Evolutionary conservation across 2,113 vertebrate species (phyloP).

Genomic region (Terrapene triunguis): DNA sequence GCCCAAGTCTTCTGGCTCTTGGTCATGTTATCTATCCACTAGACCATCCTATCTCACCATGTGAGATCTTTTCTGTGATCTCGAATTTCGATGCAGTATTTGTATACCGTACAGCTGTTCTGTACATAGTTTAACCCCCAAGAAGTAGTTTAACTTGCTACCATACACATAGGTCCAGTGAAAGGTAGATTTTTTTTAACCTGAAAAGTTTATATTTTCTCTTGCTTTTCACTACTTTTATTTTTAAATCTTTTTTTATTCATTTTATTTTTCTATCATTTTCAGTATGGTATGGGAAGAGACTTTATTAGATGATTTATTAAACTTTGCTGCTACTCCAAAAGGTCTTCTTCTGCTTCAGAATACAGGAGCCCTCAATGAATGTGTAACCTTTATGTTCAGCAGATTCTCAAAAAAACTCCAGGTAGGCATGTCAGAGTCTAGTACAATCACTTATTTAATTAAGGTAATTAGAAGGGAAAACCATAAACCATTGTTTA

Average conservation of each 20-base stretch:
- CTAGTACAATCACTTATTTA: slow-evolving; percentile 12
- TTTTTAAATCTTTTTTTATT: neutral
- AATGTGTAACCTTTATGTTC: slow-evolving; percentile 93
- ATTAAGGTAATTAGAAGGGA: neutral
- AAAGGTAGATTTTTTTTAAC: neutral
- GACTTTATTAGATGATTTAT: slow-evolving; percentile 91
- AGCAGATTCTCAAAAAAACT: slow-evolving; percentile 89
- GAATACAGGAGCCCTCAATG: slow-evolving; percentile 88
- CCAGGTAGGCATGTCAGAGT: slow-evolving; percentile 82
- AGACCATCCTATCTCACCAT: neutral
- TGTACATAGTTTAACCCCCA: neutral
- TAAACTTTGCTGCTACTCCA: slow-evolving; percentile 93
- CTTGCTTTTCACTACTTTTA: neutral
- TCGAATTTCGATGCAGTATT: neutral
- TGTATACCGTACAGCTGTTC: neutral
- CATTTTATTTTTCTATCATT: slow-evolving; percentile 25
- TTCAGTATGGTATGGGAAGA: slow-evolving; percentile 92
- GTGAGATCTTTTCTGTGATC: neutral
- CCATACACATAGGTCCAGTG: accelerated
- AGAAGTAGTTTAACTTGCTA: neutral
- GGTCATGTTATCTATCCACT: neutral
- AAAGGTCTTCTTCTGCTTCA: slow-evolving; percentile 93
- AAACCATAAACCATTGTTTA: neutral
- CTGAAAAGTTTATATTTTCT: neutral
- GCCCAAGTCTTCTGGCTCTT: neutral